Evolutionary conservation across 2,797 vertebrate genomes (phyloP), one percentile per base, ranked within the genome.

Genomic region (Pogoniulus pusillus): DNA sequence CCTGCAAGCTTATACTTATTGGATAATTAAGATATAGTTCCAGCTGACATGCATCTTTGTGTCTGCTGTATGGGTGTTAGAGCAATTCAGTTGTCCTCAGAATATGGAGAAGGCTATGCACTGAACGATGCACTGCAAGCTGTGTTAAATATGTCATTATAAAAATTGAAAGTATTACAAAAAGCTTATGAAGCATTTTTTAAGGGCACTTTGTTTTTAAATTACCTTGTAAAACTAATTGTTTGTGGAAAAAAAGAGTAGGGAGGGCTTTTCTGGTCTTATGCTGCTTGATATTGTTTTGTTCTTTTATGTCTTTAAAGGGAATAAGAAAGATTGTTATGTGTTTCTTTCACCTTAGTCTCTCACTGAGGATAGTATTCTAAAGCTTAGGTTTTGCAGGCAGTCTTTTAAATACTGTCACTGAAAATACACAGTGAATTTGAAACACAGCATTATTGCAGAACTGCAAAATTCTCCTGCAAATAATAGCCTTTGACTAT

Each of bases 401-500:
- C 72, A 72, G 51, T 55, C 43, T 90, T 80, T 74, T 65, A 70
- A 91, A 91, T 63, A 26, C 9, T 34, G 24, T 60, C 49, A 58
- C 29, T 73, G 43, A 79, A 90, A 85, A 80, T 62, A 59, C 22
- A 59, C 47, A 58, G 43, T 64, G 55, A 86, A 86, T 77, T 77
- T 35, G 47, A 77, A 94, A 34, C 41, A 34, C 3, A 70, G 32
- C 15, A 58, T 83, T 92, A 65, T 53, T 91, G 29, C 75, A 76
- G 75, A 87, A 18, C 54, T 66, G 26, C 47, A 91, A 72, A 87
- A 54, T 81, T 92, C 43, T 92, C 29, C 18, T 81, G 22, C 53
- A 88, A 91, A 91, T 89, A 94, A 78, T 72, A 75, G 22, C 26
- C 78, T 78, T 75, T 90, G 75, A 86, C 89, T 92, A 91, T 54